These are phyloP conservation scores for Tenthredo mesomela DNA, from an alignment of 2,888 invertebrate species.

Conservation along the genomic window DNA sequence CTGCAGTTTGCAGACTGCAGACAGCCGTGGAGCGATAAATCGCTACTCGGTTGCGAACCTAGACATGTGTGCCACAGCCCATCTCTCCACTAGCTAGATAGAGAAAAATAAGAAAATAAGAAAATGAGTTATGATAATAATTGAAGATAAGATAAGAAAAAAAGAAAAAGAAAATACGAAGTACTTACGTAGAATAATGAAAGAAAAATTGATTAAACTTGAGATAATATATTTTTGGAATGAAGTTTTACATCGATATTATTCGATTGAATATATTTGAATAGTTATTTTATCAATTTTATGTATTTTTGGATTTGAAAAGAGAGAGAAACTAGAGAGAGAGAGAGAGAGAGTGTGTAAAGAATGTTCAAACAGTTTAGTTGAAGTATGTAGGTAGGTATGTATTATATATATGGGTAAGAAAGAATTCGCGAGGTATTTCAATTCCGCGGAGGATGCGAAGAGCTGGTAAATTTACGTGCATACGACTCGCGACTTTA, in stretches of 20 bases:
- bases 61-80: neutral
- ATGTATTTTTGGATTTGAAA: neutral
- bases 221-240: too few relatives aligned
- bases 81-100: neutral
- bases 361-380: neutral
- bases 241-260: too few relatives aligned
- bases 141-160: neutral
- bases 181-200: too few relatives aligned
- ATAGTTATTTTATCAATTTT: neutral
- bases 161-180: too few relatives aligned
- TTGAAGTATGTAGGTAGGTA: neutral
- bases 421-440: slow-evolving; percentile 28
- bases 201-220: too few relatives aligned
- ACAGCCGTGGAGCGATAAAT: slow-evolving; percentile 27
- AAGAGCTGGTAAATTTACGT: slow-evolving; percentile 5
- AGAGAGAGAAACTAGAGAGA: too few relatives aligned
- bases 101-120: neutral
- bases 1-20: slow-evolving; percentile 21
- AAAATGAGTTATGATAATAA: neutral
- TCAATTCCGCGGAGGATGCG: slow-evolving; percentile 9
- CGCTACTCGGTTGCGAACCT: slow-evolving; percentile 2
- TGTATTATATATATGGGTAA: neutral
- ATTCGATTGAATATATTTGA: too few relatives aligned
- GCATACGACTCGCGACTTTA: neutral
- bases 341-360: too few relatives aligned